These are phyloP conservation scores for Spatulosminthurus flaviceps DNA, from an alignment of 2,888 invertebrate species.

Conservation along the genomic window DNA sequence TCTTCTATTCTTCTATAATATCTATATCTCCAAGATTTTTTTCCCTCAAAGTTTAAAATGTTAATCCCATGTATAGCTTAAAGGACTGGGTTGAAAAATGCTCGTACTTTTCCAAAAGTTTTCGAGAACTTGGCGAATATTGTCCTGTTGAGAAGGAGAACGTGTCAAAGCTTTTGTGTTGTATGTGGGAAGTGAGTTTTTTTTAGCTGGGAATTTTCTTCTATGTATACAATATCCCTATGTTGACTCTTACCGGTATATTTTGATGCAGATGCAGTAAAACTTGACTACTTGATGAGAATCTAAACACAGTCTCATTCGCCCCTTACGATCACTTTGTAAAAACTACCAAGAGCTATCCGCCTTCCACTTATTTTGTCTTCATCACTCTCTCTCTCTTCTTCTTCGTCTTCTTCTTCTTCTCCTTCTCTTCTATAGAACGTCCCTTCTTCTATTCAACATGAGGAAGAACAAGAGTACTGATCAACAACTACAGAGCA, in stretches of 20 bases:
- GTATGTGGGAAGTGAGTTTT: not conserved
- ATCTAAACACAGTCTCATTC: slow-evolving; percentile 16
- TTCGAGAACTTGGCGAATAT: not conserved
- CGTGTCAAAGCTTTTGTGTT: not conserved
- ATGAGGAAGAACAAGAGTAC: too few relatives aligned
- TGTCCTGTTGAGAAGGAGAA: too few relatives aligned
- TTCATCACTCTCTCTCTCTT: not conserved
- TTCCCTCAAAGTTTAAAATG: not conserved
- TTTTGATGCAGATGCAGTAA: slow-evolving; percentile 28
- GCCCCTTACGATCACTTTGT: slow-evolving; percentile 20
- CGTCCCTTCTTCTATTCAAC: not conserved
- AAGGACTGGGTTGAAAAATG: not conserved
- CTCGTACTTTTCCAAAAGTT: not conserved
- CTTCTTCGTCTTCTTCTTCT: not conserved
- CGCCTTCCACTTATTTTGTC: not conserved
- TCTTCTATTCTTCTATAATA: too few relatives aligned
- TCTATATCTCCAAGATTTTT: too few relatives aligned
- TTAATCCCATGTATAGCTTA: slow-evolving; percentile 9
- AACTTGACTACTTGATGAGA: slow-evolving; percentile 25
- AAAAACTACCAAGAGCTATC: not conserved
- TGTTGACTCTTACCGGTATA: slow-evolving; percentile 14
- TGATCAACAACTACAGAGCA: not conserved
- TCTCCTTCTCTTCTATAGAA: not conserved
- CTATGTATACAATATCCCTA: not conserved
- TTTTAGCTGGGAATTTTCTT: not conserved